These are phyloP conservation scores for Molossus alvarezi DNA, from an alignment of 2,797 vertebrate genomes.

Conservation along the genomic window DNA sequence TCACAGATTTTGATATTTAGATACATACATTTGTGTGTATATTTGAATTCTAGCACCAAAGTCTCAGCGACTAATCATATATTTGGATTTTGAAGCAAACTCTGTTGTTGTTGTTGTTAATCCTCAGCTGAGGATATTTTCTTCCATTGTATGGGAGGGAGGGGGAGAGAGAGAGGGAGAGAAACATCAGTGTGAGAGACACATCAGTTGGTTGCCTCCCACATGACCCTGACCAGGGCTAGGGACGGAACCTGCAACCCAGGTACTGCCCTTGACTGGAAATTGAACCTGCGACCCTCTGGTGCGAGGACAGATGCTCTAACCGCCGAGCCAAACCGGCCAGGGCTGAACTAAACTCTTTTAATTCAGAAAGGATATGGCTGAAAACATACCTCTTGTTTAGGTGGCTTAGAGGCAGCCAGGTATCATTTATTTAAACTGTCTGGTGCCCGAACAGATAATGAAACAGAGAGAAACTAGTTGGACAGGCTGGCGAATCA, in stretches of 20 bases:
- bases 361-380: slow-evolving; percentile 7
- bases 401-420: slow-evolving; percentile 52
- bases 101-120: background rate
- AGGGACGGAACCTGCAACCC: no score
- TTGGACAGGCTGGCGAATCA: background rate
- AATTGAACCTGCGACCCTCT: no score
- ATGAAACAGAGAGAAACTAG: slow-evolving; percentile 19
- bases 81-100: slow-evolving; percentile 47
- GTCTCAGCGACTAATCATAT: background rate
- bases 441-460: slow-evolving; percentile 34
- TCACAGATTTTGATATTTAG: background rate
- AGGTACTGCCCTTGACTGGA: no score
- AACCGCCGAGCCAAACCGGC: no score
- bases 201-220: no score
- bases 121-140: no score
- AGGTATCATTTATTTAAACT: slow-evolving; percentile 64
- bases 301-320: no score
- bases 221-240: no score
- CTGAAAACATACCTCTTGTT: background rate
- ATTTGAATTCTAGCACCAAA: background rate
- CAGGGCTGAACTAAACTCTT: slow-evolving; percentile 1
- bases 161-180: no score
- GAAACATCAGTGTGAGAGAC: no score
- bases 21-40: background rate
- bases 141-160: no score